These are phyloP conservation scores for Gopherus evgoodei DNA, from an alignment of 2,113 vertebrate genomes.

Conservation along the genomic window DNA sequence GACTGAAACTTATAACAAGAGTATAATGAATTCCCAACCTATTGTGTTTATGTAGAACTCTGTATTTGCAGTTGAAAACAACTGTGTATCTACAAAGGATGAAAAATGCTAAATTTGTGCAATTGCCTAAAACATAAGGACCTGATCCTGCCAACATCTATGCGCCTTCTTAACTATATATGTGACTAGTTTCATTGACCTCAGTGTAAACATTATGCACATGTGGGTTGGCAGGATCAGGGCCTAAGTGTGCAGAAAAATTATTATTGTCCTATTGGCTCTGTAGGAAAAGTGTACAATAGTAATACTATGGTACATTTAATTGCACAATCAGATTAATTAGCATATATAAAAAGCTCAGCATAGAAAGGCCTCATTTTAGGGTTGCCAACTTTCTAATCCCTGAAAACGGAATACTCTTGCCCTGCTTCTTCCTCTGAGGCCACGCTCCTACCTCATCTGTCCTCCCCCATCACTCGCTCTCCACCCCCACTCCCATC, in stretches of 20 bases:
- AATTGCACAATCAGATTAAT: neutral
- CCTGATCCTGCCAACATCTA: neutral
- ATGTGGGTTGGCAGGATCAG: neutral
- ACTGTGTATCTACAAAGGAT: neutral
- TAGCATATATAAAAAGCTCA: neutral
- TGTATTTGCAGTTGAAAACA: conserved; percentile 22
- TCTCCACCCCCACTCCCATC: no score
- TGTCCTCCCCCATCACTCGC: no score
- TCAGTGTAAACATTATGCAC: neutral
- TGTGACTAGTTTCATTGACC: neutral
- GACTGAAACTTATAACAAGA: conserved; percentile 24
- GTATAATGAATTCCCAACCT: conserved; percentile 42
- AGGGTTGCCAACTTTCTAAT: no score
- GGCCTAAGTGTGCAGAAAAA: neutral
- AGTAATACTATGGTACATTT: neutral
- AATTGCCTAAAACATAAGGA: neutral
- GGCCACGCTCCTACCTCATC: no score
- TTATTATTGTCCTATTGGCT: neutral
- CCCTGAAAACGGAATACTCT: no score
- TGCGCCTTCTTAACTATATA: neutral
- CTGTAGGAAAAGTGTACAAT: neutral
- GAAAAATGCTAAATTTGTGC: neutral
- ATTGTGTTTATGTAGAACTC: conserved; percentile 3
- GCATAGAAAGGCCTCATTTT: neutral
- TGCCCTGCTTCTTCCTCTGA: no score